These are phyloP conservation scores for Rhagonycha fulva DNA, from an alignment of 2,888 invertebrate genomes.

Conservation along the genomic window DNA sequence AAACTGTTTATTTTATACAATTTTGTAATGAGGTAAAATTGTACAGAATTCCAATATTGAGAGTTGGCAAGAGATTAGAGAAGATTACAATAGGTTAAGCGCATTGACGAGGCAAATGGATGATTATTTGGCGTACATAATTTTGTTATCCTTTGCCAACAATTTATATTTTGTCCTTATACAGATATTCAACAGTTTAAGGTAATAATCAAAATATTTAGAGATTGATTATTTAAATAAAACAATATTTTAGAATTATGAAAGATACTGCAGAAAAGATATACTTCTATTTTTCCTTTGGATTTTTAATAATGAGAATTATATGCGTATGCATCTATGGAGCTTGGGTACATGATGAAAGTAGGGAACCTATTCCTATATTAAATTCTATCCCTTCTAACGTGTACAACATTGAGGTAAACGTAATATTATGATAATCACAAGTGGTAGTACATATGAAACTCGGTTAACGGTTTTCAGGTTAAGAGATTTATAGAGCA, in stretches of 20 bases:
- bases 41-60: not conserved
- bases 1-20: not conserved
- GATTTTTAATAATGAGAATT: conserved; percentile 64
- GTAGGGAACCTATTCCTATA: conserved; percentile 50
- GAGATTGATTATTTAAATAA: not conserved
- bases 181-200: conserved; percentile 69
- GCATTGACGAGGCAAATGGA: conserved; percentile 65
- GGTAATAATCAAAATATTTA: conserved; percentile 35
- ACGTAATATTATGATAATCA: not conserved
- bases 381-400: conserved; percentile 67
- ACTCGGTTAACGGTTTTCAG: conserved; percentile 42
- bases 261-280: conserved; percentile 52
- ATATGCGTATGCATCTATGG: conserved; percentile 53
- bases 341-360: conserved; percentile 46
- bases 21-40: not conserved
- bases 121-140: conserved; percentile 63
- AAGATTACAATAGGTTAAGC: conserved; percentile 67
- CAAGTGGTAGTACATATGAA: not conserved
- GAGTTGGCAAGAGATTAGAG: conserved; percentile 65
- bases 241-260: not conserved
- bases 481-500: conserved; percentile 47
- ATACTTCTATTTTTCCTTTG: conserved; percentile 68
- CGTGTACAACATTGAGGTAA: conserved; percentile 66
- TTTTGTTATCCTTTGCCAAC: conserved; percentile 69
- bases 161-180: conserved; percentile 75